Evolutionary conservation across 2,113 vertebrate genomes (phyloP).

Genomic region (Neolamprologus toae): DNA sequence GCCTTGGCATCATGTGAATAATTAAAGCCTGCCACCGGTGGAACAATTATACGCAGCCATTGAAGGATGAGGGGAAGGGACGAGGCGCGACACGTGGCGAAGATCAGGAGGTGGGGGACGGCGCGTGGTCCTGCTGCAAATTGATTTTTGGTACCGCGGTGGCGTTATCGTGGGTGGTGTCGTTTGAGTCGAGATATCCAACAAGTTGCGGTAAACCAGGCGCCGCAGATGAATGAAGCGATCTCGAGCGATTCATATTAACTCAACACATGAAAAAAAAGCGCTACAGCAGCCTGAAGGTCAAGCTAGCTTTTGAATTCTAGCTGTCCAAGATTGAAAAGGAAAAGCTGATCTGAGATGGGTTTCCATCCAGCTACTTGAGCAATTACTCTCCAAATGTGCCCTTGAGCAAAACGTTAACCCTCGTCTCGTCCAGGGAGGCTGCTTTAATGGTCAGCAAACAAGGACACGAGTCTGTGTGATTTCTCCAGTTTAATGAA

Average conservation of each 20-base stretch:
- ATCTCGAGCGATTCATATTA: not conserved
- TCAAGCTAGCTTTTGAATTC: not conserved
- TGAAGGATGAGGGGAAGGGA: conserved; percentile 54
- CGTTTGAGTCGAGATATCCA: not conserved
- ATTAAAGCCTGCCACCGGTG: conserved; percentile 65
- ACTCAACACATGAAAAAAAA: not conserved
- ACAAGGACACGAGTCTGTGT: not conserved
- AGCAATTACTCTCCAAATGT: not conserved
- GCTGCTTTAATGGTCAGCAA: not conserved
- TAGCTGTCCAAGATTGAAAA: not conserved
- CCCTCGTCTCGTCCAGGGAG: not conserved
- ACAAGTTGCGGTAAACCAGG: not conserved
- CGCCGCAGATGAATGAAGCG: not conserved
- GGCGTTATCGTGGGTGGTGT: not conserved
- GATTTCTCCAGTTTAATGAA: conserved; percentile 8
- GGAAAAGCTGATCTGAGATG: not conserved
- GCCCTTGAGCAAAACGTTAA: not conserved
- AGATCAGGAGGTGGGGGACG: not conserved
- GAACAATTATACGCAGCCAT: conserved; percentile 58
- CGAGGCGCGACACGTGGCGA: conserved; percentile 11
- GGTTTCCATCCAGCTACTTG: not conserved
- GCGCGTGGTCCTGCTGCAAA: not conserved
- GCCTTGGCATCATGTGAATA: conserved; percentile 64
- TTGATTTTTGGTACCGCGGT: conserved; percentile 8
- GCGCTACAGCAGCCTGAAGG: not conserved